Conservation (phyloP, 1,140 invertebrate genomes). For the Holotrichia oblita region DNA sequence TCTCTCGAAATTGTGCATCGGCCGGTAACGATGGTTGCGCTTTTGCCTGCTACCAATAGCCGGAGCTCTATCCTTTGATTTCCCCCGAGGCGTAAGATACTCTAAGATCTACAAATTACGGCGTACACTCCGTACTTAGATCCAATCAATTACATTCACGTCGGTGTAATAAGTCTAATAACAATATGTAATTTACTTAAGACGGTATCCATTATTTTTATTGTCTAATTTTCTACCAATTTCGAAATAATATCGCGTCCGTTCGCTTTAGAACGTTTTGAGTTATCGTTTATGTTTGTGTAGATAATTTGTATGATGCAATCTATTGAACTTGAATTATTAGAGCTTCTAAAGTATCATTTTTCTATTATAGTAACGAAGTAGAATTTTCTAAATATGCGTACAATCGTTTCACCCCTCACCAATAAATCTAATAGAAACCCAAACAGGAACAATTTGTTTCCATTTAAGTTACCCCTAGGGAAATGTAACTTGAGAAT, state of each 20-base stretch:
- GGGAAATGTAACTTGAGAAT: neutral
- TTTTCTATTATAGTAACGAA: neutral
- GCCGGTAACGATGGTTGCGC: constrained; percentile 31
- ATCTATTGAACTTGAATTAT: neutral
- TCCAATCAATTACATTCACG: constrained; percentile 22
- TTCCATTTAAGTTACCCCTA: constrained; percentile 25
- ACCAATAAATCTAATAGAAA: constrained; percentile 34
- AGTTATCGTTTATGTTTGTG: too few species aligned
- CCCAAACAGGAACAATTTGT: constrained; percentile 33
- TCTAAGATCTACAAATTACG: constrained; percentile 34
- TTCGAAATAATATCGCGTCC: constrained; percentile 1
- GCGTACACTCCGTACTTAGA: constrained; percentile 3
- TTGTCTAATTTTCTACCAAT: neutral
- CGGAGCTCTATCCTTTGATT: constrained; percentile 32
- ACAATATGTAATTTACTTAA: neutral
- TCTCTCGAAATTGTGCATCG: constrained; percentile 27
- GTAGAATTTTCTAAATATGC: too few species aligned
- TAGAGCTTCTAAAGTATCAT: too few species aligned
- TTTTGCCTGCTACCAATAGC: constrained; percentile 18
- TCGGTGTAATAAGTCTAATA: constrained; percentile 8
- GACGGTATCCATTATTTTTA: neutral
- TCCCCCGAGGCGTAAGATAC: constrained; percentile 16
- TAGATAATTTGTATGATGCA: neutral
- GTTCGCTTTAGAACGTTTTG: neutral
- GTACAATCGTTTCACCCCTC: neutral